phyloP scores from a whole-genome alignment of 2,113 vertebrate species.

The Lepidothrix coronata region DNA sequence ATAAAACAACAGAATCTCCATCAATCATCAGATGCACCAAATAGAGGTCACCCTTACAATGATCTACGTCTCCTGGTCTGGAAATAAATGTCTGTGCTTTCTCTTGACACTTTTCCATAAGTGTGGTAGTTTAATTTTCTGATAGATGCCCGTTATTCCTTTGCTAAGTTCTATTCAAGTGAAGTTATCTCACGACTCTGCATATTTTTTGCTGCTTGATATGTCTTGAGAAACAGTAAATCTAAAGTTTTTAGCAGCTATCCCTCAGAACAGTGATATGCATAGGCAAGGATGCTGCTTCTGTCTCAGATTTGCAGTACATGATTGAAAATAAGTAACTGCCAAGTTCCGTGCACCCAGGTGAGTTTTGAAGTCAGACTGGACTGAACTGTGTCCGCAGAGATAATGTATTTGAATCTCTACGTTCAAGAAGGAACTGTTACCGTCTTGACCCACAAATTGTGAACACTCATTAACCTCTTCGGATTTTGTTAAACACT shows the following conservation, averaged over 20 bases:
- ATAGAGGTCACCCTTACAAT: neutral
- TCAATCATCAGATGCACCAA: neutral
- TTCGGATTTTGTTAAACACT: neutral
- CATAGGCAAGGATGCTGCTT: neutral
- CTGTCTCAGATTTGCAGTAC: neutral
- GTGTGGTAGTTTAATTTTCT: neutral
- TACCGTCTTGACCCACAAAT: neutral
- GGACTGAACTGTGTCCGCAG: neutral
- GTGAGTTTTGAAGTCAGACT: neutral
- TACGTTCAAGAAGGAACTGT: neutral
- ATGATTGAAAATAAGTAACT: neutral
- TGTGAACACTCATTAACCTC: neutral
- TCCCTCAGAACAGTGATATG: neutral
- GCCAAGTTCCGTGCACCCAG: neutral
- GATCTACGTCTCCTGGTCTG: neutral
- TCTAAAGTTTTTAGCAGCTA: neutral
- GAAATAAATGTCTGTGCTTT: slow-evolving; percentile 7
- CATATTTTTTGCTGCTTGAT: neutral
- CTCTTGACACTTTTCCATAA: neutral
- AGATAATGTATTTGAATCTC: neutral
- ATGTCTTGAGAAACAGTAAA: neutral
- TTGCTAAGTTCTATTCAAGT: neutral
- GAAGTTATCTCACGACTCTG: neutral
- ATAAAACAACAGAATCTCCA: neutral
- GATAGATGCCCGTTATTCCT: neutral